phyloP scores from a whole-genome alignment of 2,113 vertebrate species.

The Sarotherodon lohbergeri region DNA sequence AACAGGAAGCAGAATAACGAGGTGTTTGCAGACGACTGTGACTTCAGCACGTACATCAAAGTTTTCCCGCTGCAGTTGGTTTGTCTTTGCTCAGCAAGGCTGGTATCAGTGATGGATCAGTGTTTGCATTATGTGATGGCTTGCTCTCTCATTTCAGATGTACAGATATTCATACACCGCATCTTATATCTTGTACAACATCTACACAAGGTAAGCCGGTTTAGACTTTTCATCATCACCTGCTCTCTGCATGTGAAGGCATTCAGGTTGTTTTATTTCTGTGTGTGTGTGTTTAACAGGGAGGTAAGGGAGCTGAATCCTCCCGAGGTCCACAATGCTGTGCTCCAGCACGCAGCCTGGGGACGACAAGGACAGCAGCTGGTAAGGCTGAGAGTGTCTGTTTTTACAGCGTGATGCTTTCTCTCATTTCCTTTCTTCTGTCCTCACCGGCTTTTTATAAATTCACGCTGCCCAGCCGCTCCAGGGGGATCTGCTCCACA shows the following conservation, averaged over 20 bases:
- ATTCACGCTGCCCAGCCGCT: not conserved
- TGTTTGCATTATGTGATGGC: not conserved
- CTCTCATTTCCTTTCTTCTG: not conserved
- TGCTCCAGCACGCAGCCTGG: slow-evolving; percentile 92
- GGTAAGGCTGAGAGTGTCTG: slow-evolving; percentile 70
- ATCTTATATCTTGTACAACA: slow-evolving; percentile 92
- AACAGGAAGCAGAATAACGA: not conserved
- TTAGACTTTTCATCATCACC: not conserved
- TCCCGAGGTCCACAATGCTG: slow-evolving; percentile 90
- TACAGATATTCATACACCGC: slow-evolving; percentile 90
- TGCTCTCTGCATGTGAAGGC: not conserved
- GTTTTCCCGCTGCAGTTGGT: not conserved
- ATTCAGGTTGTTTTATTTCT: not conserved
- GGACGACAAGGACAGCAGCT: slow-evolving; percentile 86
- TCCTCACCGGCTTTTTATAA: not conserved
- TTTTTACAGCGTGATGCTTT: not conserved
- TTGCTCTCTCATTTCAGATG: slow-evolving; percentile 70
- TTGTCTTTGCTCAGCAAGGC: not conserved
- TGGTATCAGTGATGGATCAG: not conserved
- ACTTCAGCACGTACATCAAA: not conserved
- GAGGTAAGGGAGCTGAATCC: slow-evolving; percentile 96
- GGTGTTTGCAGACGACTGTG: not conserved
- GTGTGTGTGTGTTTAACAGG: slow-evolving; percentile 68
- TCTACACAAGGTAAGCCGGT: slow-evolving; percentile 79
- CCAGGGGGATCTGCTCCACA: not conserved